Base-by-base conservation (phyloP, 2,113 vertebrate species). In the Brienomyrus longianalis region DNA sequence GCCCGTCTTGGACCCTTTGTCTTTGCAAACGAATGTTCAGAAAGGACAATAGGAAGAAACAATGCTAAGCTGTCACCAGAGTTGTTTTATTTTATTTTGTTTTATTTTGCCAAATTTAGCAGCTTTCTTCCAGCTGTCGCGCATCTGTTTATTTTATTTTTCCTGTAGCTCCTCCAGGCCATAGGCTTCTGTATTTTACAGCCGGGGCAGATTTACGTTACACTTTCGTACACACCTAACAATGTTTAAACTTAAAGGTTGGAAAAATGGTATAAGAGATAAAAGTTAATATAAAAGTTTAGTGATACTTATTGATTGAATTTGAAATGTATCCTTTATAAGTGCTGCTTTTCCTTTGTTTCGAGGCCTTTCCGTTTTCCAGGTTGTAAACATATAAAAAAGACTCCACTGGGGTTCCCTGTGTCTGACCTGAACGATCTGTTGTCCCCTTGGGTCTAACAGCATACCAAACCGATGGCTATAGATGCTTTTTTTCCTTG, bases 331-430 rank as follows among this genome's bases (percentile, higher is more conserved):
- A 88, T 91, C 90, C 90, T 91, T 92, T 92, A 90, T 56, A 92
- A 89, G 90, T 93, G 92, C 93, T 92, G 93, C 92, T 92, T 93
- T 90, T 89, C 87, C 90, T 91, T 91, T 91, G 90, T 90, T 89
- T 56, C 89, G 62, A 89, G 90, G 90, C 86, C 88, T 90, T 90
- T 89, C 74, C 85, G 89, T 90, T 89, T 35, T 90, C 59, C 54
- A 35, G 56, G 90, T 70, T 90, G 77, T 87, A 91, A 90, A 59
- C 39, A 50, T 88, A 89, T 48, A 27, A 19, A 48, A 62, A 85
- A 87, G 83, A 70, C 90, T 86, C 35, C 62, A 62, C 86, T 59
- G n/a, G 23, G 87, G 70, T 52, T 85, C n/a, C 89, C 43, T 51
- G 51, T 66, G 35, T 47, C 88, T 31, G 48, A 43, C 89, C 43